Base-by-base conservation (phyloP, 1,140 invertebrate genomes). In the Psix sp. region DNA sequence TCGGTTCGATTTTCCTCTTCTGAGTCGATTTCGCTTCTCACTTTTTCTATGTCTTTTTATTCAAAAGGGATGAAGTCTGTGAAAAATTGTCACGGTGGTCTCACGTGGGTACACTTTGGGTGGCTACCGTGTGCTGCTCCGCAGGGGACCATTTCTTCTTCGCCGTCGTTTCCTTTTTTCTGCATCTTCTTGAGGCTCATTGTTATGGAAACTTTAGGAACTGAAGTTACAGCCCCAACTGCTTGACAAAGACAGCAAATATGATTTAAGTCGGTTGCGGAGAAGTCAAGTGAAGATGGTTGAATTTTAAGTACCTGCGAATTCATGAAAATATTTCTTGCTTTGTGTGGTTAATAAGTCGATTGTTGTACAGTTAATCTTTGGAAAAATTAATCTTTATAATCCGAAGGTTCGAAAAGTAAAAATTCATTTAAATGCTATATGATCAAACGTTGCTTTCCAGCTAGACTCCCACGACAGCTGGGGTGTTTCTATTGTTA, bases 11-110 rank as follows among this genome's bases (percentile, higher is more conserved):
- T 57, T 62, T 56, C 46, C 45, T 33, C 18, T 35, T 49, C 33
- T 5, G 20, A 40, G 45, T 24, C 11, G 9, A 45, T 52, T 52
- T 56, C 40, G n/a, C 56, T 70, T 52, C 59, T 35, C 29, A 21
- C 42, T 57, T 60, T 66, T 65, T 29, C 51, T 52, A 62, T 48
- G 56, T 26, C 33, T 59, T 52, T 74, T 72, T 57, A 29, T 42
- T 57, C 45, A 72, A 75, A 77, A 77, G 54, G 66, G 59, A 81
- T 80, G 80, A 82, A 82, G 80, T 78, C 79, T 56, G 48, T 38
- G 43, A 62, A 48, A 54, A 80, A 79, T 76, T 81, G 78, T 80
- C 82, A 82, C 74, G 82, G 81, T 85, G 81, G 82, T 82, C 82
- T 57, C 48, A 35, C 76, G 72, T 73, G 76, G 62, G 56, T 78